These are phyloP conservation scores for Megaceryle alcyon DNA, from an alignment of 2,797 vertebrate species.

Conservation along the genomic window DNA sequence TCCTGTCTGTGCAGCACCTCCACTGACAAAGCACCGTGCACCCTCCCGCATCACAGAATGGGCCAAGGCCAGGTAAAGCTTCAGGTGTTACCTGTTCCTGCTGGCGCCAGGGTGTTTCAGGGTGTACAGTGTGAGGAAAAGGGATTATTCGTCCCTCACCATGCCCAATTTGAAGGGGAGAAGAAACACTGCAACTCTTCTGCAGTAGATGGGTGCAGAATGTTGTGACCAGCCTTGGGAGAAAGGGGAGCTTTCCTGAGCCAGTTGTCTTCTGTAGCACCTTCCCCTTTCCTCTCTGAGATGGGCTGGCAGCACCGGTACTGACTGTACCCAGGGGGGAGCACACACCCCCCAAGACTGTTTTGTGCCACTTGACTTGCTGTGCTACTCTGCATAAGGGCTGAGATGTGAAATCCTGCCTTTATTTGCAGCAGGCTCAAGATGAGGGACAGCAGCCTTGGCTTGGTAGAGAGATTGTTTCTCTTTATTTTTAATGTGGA, in stretches of 20 bases:
- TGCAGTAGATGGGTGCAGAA: background rate
- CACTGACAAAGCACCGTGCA: background rate
- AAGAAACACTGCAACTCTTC: background rate
- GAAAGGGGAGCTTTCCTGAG: background rate
- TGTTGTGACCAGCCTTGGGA: background rate
- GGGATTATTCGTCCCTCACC: background rate
- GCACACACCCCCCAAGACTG: background rate
- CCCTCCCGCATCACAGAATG: background rate
- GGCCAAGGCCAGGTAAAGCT: background rate
- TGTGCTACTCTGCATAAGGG: background rate
- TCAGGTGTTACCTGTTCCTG: background rate
- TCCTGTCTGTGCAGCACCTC: background rate
- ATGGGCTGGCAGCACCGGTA: background rate
- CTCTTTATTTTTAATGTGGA: background rate
- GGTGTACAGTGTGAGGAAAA: background rate
- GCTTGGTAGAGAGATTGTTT: background rate
- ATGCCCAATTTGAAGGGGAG: background rate
- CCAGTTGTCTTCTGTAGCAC: background rate
- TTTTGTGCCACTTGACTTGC: background rate
- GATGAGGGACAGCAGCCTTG: background rate
- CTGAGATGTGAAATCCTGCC: background rate
- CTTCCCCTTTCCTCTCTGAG: background rate
- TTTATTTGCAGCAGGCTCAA: background rate
- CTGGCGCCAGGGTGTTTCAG: background rate
- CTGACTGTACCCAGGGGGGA: background rate